Base-by-base conservation (phyloP, 2,113 vertebrate genomes). In the Mixornis gularis region DNA sequence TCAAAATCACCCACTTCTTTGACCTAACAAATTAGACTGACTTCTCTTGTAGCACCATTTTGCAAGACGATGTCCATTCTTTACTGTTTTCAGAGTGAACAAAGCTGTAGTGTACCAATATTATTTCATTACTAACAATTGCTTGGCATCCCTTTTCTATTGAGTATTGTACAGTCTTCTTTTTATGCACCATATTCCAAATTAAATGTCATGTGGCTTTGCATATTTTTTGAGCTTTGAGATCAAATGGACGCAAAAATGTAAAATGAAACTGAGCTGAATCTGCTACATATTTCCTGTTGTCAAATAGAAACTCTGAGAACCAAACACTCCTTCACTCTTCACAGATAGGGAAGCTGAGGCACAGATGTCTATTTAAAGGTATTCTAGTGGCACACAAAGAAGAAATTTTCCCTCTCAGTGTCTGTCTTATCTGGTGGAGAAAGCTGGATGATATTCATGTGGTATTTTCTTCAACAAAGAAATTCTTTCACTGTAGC, bases 241-340 rank as follows among this genome's bases (percentile, higher is more conserved):
- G 73, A 94, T 94, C 84, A 94, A 85, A 87, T 87, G 26, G 41
- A 84, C 34, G 25, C 34, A 83, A 85, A 95, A 74, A 80, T 77
- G 22, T 79, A 73, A 91, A 93, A 87, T 48, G n/a, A 90, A 91
- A 59, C 64, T 21, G 70, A 83, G 36, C 71, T 88, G 77, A 80
- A 94, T 94, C 85, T 93, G 79, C 56, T 93, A 52, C 48, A 27
- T 93, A 90, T 94, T 96, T 94, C 71, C 84, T 82, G 58, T 38
- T 81, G 84, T 88, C 80, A 87, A 34, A 64, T 76, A 48, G 69
- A 84, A 81, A 65, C 44, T 62, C 40, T 60, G 49, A 86, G 73
- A 93, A 87, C 43, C 34, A 79, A 95, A 82, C 74, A 78, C 0
- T 32, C 22, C 36, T 92, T 93, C 30, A 38, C 13, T 58, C 46